Evolutionary conservation across 35 echinoderm and acorn worm genomes (phyloP), one percentile per base, ranked within the genome.

Genomic region (Strongylocentrotus purpuratus): DNA sequence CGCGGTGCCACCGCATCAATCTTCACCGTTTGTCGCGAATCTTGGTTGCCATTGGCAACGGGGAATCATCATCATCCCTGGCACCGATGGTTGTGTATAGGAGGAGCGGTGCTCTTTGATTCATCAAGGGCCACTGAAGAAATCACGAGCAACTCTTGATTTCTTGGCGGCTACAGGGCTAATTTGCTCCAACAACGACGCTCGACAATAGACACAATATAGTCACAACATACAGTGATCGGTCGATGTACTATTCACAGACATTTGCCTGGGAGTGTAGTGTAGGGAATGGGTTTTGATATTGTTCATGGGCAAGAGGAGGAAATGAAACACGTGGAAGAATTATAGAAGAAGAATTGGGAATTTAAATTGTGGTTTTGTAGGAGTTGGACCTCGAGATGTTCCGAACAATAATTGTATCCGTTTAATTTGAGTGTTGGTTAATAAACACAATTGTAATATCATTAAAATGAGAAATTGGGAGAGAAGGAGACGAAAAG

Each of bases 101-200:
- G 13, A 89, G 12, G 13, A 33, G 87, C 87, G 87, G 87, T 31
- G 87, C 33, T 28, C 87, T 89, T 89, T 89, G 87, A 45, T 33
- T 89, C 33, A 89, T 89, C 33, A 89, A 89, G 20, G 20, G 31
- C 33, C 87, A 89, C 12, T 89, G 45, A 89, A 78, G 65, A 89
- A 89, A 45, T 89, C 87, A 46, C 45, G 87, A 46, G 33, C 87
- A 89, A 89, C 87, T 89, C 65, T 89, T 89, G 87, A 89, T 89
- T 89, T 33, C 87, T 89, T 89, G 33, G 32, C 87, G 87, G 87
- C 87, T 89, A 89, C 87, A 45, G 33, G 33, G 45, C 33, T 89
- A 89, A 89, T 89, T 89, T 41, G 33, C 45, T 46, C n/a, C 87
- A 89, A 89, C 87, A 89, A 89, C 87, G 20, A 28, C 65, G 6